phyloP scores from a whole-genome alignment of 2,888 invertebrate genomes.

The Sarcophaga rosellei region DNA sequence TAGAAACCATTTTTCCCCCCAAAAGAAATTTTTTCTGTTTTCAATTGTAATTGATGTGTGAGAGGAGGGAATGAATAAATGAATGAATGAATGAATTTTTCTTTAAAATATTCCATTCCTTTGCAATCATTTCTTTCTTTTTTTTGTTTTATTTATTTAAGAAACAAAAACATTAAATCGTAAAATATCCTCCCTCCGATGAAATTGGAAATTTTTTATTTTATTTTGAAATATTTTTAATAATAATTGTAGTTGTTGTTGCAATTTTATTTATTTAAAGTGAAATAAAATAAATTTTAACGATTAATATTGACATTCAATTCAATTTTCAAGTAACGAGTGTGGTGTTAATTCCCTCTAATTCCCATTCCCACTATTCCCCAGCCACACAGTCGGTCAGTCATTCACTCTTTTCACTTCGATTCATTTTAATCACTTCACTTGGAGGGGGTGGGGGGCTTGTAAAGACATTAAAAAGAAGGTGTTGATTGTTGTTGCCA shows the following conservation, averaged over 20 bases:
- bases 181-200: background rate
- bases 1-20: background rate
- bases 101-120: background rate
- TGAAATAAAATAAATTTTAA: background rate
- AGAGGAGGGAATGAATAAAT: no score
- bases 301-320: conserved; percentile 13
- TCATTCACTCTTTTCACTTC: background rate
- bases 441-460: background rate
- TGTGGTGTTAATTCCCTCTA: background rate
- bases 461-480: background rate
- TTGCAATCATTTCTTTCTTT: background rate
- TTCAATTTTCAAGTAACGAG: background rate
- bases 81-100: no score
- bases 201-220: background rate
- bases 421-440: background rate
- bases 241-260: background rate
- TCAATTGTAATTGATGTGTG: no score
- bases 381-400: background rate
- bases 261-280: background rate
- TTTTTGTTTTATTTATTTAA: background rate
- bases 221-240: background rate
- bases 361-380: background rate
- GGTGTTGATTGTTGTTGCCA: background rate
- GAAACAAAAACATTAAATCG: background rate
- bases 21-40: no score